These are phyloP conservation scores for Aptenodytes forsteri DNA, from an alignment of 2,113 vertebrate genomes.

Conservation along the genomic window DNA sequence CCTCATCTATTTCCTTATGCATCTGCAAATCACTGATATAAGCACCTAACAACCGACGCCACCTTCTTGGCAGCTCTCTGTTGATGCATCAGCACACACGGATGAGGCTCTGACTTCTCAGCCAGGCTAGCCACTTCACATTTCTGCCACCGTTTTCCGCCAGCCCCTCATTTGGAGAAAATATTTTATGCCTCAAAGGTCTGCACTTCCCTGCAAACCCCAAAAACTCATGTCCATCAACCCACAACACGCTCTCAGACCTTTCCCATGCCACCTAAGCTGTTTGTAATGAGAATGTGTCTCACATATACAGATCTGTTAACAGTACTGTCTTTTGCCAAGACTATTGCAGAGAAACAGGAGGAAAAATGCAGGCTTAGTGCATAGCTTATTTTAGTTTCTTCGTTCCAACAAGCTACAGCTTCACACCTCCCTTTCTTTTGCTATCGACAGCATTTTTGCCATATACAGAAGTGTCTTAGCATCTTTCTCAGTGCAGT, in stretches of 20 bases:
- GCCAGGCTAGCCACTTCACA: background rate
- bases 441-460: background rate
- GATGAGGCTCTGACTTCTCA: background rate
- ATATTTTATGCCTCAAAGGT: background rate
- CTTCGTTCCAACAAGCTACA: background rate
- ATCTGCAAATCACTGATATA: background rate
- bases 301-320: background rate
- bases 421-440: slow-evolving; percentile 9
- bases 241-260: background rate
- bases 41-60: background rate
- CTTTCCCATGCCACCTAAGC: background rate
- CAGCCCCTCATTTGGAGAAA: background rate
- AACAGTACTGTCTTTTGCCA: background rate
- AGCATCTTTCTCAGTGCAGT: background rate
- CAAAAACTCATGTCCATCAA: background rate
- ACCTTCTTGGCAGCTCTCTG: background rate
- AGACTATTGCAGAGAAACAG: background rate
- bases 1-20: background rate
- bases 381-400: background rate
- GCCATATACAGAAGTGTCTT: slow-evolving; percentile 30
- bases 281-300: background rate
- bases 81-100: background rate
- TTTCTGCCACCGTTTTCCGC: background rate
- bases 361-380: background rate
- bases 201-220: background rate